Conservation (phyloP, 1,140 invertebrate species). For the Papilio xuthus region DNA sequence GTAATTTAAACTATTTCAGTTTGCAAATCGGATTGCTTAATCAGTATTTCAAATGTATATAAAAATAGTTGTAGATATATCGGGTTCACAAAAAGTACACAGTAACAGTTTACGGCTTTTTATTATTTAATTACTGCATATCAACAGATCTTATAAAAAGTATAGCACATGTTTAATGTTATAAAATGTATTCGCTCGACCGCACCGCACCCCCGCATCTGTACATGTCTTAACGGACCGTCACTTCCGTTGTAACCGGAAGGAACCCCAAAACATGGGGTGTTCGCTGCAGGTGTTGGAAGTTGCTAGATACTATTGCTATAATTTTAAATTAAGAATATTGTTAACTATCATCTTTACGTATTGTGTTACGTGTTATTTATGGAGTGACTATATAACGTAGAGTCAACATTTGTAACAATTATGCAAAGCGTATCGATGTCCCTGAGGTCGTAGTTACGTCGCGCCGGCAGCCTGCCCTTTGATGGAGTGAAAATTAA, state of each 20-base stretch:
- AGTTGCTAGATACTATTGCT: neutral
- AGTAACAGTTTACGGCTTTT: too few species aligned
- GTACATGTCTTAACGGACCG: neutral
- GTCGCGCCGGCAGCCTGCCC: neutral
- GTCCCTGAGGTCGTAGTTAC: neutral
- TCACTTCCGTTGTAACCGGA: slow-evolving; percentile 10
- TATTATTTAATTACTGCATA: too few species aligned
- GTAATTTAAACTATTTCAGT: too few species aligned
- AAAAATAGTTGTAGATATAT: too few species aligned
- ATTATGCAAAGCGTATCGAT: slow-evolving; percentile 5
- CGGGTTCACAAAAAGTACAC: too few species aligned
- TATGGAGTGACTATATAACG: neutral
- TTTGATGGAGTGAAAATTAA: slow-evolving; percentile 34
- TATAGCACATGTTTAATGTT: neutral
- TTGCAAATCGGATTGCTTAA: too few species aligned
- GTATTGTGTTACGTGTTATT: neutral
- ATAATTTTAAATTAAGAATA: neutral
- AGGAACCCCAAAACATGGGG: neutral
- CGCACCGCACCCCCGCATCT: neutral
- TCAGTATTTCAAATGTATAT: too few species aligned
- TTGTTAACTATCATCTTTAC: neutral
- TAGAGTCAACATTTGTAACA: neutral
- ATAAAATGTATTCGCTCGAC: neutral
- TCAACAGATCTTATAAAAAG: neutral
- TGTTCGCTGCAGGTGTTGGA: neutral